Conservation (phyloP, 2,113 vertebrate species). For the Dicrurus megarhynchus region DNA sequence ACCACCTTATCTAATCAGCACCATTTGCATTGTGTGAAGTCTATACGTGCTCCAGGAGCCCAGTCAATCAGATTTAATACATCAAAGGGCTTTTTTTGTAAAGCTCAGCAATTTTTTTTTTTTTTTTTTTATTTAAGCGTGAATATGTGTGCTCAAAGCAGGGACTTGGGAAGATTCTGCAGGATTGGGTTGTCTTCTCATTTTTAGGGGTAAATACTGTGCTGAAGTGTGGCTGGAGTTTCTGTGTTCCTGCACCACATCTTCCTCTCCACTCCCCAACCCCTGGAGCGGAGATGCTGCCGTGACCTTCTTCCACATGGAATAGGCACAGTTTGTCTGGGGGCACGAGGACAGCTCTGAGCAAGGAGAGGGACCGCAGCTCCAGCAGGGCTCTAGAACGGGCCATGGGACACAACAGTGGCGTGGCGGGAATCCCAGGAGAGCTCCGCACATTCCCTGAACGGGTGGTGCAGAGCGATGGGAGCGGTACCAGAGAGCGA, state of each 20-base stretch:
- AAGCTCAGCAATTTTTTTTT: not conserved
- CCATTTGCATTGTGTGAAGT: not conserved
- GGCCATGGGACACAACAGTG: not conserved
- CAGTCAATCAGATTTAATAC: not conserved
- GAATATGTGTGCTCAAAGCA: not conserved
- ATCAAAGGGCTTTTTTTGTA: not conserved
- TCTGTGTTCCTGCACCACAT: not conserved
- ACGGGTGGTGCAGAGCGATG: accelerated
- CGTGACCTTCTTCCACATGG: accelerated
- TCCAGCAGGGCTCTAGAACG: not conserved
- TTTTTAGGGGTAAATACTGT: not conserved
- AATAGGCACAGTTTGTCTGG: not conserved
- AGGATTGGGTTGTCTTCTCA: not conserved
- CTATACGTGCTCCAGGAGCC: not conserved
- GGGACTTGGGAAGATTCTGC: not conserved
- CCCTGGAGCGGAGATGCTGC: accelerated
- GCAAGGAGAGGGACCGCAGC: not conserved
- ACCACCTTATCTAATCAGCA: constrained; percentile 33
- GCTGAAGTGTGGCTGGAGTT: not conserved
- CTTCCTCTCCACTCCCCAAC: not conserved
- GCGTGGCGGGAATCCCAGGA: not conserved
- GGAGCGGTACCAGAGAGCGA: accelerated
- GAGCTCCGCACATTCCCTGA: not conserved
- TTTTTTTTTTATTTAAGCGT: not conserved
- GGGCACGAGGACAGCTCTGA: not conserved